Base-by-base conservation (phyloP, 2,113 vertebrate species). In the Microtus oregoni region DNA sequence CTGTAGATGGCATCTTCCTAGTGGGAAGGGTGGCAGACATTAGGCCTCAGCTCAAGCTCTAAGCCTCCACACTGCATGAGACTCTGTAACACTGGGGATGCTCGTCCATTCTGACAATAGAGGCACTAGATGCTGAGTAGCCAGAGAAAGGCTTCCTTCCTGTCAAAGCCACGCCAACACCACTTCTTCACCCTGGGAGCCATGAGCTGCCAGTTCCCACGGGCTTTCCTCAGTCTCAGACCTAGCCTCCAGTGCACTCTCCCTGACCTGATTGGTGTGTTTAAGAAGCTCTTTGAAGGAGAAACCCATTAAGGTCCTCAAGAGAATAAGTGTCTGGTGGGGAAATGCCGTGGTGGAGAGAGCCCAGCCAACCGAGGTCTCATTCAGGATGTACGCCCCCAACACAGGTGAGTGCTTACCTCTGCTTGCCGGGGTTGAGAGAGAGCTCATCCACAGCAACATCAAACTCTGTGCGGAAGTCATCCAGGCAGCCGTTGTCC, bases 391-490 rank as follows among this genome's bases (percentile, higher is more conserved):
- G 11, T 30, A 47, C 13, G 30, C 3, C 14, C 35, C 50, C 22
- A 22, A 2, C 0, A 2, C 4, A 38, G 14, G 0, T 50, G 30
- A 28, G 17, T 44, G 15, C 96, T 0, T 96, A 99, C 99, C 99
- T 99, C 98, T 99, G 99, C 95, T 98, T 99, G 55, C 99, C 99
- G 0, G 99, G 98, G 95, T 99, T 98, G 97, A 99, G 98, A 0
- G 99, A 99, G 32, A 98, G 97, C 7, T 99, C 98, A 24, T 99
- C 99, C 77, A 99, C 99, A 0, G 98, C 97, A 77, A 88, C 4
- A 81, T 99, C 99, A 1, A 99, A 99, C 89, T 98, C 97, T 0
- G 99, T 99, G 97, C 98, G 98, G 35, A 99, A 38, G 92, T 99
- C 99, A 0, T 99, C 99, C 32, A 99, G 98, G 98, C 99, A 99